Evolutionary conservation across 2,888 invertebrate species (phyloP), one percentile per base, ranked within the genome.

Genomic region (Cephus pygmeus): DNA sequence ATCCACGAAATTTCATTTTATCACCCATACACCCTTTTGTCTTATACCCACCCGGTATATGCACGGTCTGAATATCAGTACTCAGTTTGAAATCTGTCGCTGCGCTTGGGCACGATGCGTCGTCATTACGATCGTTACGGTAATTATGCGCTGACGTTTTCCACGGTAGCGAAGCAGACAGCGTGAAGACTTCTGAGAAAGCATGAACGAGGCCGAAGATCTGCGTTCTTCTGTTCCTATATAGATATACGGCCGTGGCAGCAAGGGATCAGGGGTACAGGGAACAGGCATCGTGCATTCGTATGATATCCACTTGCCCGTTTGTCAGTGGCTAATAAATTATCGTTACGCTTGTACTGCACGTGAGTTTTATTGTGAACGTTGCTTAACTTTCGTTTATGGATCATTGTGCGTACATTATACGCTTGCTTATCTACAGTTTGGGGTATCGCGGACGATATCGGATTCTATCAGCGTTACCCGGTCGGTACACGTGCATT

Each of bases 131-230:
- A 85, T 87, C 86, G 88, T 89, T 85, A 86, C 86, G 85, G 85
- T 89, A 89, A 89, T 90, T 89, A 89, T 85, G 88, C 84, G 86
- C 86, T 85, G 87, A 88, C 86, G 88, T 87, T 88, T 87, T 87
- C 87, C 87, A 86, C 85, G 85, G 83, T 83, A 80, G 79, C 81
- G 82, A 84, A 83, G 79, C 85, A 84, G 81, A 82, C 79, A 85
- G 81, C 85, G 86, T 85, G 86, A 88, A 89, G 87, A 83, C 83
- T 89, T 88, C 89, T 85, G 78, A 88, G 89, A 89, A 89, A 84
- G 87, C 86, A 87, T 87, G 87, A 87, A 84, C 83, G 80, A 79
- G 80, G 79, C 77, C 79, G 83, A 79, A 79, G 83, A 81, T 23
- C 23, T 56, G 56, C 56, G 23, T 40, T 40, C 56, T 23, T 56